These are phyloP conservation scores for Exocentrus adspersus DNA, from an alignment of 2,888 invertebrate species.

Conservation along the genomic window DNA sequence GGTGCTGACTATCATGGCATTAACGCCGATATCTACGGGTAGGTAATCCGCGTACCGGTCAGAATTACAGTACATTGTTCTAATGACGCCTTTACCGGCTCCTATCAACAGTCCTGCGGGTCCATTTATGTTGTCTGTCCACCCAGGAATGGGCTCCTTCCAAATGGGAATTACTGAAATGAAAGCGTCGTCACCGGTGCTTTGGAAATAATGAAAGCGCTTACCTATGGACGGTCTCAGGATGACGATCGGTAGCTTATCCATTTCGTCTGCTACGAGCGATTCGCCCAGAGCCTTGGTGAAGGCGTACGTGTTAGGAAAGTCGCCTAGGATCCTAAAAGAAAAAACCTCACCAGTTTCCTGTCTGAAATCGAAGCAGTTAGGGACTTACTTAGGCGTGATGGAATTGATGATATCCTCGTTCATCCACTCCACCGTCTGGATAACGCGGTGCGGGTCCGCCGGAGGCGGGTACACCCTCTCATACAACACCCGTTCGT, in stretches of 20 bases:
- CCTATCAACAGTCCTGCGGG: slow-evolving; percentile 85
- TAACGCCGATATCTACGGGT: slow-evolving; percentile 84
- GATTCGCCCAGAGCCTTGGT: slow-evolving; percentile 93
- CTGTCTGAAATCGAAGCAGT: too few species aligned
- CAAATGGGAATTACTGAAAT: slow-evolving; percentile 86
- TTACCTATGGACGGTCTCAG: slow-evolving; percentile 86
- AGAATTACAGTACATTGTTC: slow-evolving; percentile 85
- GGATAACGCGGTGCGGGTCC: slow-evolving; percentile 78
- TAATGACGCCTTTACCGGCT: slow-evolving; percentile 88
- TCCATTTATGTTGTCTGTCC: slow-evolving; percentile 96
- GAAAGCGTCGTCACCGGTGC: too few species aligned
- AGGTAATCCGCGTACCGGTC: slow-evolving; percentile 66
- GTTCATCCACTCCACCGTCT: slow-evolving; percentile 81
- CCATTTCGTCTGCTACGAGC: slow-evolving; percentile 81
- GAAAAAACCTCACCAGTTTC: slow-evolving; percentile 14
- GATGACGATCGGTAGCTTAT: slow-evolving; percentile 80
- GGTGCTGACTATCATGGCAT: slow-evolving; percentile 68
- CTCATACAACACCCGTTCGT: slow-evolving; percentile 83
- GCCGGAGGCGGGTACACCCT: slow-evolving; percentile 87
- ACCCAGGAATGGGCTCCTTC: slow-evolving; percentile 85
- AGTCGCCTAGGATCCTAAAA: slow-evolving; percentile 74
- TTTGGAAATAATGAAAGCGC: slow-evolving; percentile 43
- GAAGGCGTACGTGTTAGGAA: slow-evolving; percentile 94
- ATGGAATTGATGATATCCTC: slow-evolving; percentile 75
- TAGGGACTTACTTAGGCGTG: slow-evolving; percentile 69